These are phyloP conservation scores for Syngnathoides biaculeatus DNA, from an alignment of 2,113 vertebrate species.

Conservation along the genomic window DNA sequence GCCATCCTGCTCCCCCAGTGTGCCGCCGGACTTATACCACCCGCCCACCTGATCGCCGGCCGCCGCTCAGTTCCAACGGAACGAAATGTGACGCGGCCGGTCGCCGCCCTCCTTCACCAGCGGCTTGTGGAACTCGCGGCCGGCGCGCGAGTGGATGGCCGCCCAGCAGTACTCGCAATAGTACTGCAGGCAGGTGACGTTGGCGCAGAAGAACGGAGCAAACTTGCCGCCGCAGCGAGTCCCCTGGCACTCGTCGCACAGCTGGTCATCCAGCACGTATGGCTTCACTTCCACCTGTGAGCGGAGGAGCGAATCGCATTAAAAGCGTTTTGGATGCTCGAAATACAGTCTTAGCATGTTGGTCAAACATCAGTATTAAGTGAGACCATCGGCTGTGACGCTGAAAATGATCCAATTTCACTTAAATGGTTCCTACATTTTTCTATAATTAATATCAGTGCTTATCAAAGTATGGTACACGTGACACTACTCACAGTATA, in stretches of 20 bases:
- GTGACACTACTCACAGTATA: no score
- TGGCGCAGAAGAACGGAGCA: slow-evolving; percentile 99
- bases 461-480: no score
- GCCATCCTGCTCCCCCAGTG: slow-evolving; percentile 47
- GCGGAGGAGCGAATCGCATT: background rate
- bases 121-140: slow-evolving; percentile 98
- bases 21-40: slow-evolving; percentile 1
- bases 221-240: slow-evolving; percentile 98
- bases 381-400: no score
- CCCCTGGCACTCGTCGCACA: slow-evolving; percentile 99
- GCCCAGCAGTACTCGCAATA: slow-evolving; percentile 99
- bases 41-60: slow-evolving; percentile 43
- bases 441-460: no score
- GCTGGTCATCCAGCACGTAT: slow-evolving; percentile 99
- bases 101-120: slow-evolving; percentile 99
- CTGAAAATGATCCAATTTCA: no score
- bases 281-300: slow-evolving; percentile 99
- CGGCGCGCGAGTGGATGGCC: slow-evolving; percentile 97
- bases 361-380: background rate
- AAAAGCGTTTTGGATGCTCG: background rate
- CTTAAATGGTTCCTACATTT: background rate
- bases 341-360: background rate
- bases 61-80: slow-evolving; percentile 91
- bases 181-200: slow-evolving; percentile 99
- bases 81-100: slow-evolving; percentile 98